Base-by-base conservation (phyloP, 2,113 vertebrate genomes). In the Sinocyclocheilus grahami region DNA sequence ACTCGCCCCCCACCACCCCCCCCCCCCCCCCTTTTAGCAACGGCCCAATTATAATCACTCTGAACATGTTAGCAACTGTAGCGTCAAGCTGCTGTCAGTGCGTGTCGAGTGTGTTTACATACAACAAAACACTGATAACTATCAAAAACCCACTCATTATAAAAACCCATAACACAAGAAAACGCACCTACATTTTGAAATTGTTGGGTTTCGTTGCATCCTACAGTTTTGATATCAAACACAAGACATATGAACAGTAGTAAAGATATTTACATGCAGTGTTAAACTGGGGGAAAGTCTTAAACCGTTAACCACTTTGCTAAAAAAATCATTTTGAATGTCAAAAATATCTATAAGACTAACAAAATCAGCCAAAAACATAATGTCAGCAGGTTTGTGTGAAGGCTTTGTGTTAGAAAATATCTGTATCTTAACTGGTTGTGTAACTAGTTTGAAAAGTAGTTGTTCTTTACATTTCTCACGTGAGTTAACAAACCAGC, bases 401-500 rank as follows among this genome's bases (percentile, higher is more conserved):
- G 63, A 3, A 13, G 12, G 12, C 1, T 18, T 71, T 71, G 33
- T 37, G 0, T 33, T 37, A 39, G 18, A 72, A 39, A 22, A 39
- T 67, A 30, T 53, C 14, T 24, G 46, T 51, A 3, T 85, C 6
- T 67, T 8, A 16, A 51, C 48, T 51, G 14, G 13, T 39, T 71
- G 55, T 51, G 72, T 51, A 27, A 53, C 37, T 72, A 72, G 33
- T 39, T 39, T 72, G 30, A 22, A 22, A 72, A 4, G 62, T 27
- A 27, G 27, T 27, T 27, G 27, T 27, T n/a, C n/a, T n/a, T n/a
- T n/a, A n/a, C n/a, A n/a, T n/a, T n/a, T n/a, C n/a, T n/a, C n/a
- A n/a, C n/a, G n/a, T 1, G 16, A n/a, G 90, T 89, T 81, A 67
- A 89, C 88, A 87, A 88, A 83, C 79, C 88, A 87, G 78, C 51